Conservation (phyloP, 2,113 vertebrate species). For the Callopanchax toddi region DNA sequence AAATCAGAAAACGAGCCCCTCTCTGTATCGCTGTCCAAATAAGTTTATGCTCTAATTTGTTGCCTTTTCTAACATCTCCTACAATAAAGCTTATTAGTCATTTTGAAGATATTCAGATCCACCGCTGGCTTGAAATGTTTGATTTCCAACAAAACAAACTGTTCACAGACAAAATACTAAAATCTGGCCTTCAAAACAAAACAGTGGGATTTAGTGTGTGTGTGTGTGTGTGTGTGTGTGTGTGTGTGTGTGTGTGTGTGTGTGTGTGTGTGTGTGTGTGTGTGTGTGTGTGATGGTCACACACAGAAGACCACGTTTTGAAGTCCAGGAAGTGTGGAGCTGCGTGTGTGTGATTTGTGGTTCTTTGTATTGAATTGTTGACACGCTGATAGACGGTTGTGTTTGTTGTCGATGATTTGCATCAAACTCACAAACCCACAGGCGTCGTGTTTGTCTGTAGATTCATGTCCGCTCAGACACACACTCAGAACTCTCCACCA, state of each 20-base stretch:
- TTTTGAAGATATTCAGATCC: background rate
- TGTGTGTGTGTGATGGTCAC: too few relatives aligned
- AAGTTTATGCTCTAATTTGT: background rate
- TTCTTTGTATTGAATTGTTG: constrained; percentile 36
- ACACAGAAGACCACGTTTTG: constrained; percentile 29
- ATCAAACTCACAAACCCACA: constrained; percentile 5
- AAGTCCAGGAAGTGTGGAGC: constrained; percentile 4
- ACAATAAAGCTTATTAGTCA: background rate
- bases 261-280: too few relatives aligned
- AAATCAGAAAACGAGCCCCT: too few relatives aligned
- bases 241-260: background rate
- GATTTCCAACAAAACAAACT: too few relatives aligned
- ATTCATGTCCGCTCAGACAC: constrained; percentile 33
- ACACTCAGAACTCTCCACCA: constrained; percentile 6
- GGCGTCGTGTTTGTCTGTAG: background rate
- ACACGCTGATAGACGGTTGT: constrained; percentile 32
- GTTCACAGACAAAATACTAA: too few relatives aligned
- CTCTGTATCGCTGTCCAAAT: too few relatives aligned
- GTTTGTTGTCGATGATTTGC: constrained; percentile 16
- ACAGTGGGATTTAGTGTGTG: background rate
- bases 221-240: background rate
- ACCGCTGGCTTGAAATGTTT: background rate
- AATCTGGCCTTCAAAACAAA: background rate
- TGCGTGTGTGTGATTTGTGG: constrained; percentile 27
- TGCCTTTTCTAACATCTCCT: background rate